phyloP scores from a whole-genome alignment of 2,888 invertebrate genomes.

The Cabera pusaria region DNA sequence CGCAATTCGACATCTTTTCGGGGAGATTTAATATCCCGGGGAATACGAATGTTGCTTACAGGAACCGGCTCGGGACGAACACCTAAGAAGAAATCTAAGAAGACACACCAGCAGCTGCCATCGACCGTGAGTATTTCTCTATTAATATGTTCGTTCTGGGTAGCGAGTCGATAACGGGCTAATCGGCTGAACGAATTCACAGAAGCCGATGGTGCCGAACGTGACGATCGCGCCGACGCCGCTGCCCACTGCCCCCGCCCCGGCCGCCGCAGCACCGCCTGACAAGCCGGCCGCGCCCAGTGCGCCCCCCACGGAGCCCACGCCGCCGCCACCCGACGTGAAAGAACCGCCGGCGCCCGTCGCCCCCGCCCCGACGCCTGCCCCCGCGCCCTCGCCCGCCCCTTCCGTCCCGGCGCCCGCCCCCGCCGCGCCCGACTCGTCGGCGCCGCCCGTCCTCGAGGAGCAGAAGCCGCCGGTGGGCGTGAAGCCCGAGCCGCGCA shows the following conservation, averaged over 20 bases:
- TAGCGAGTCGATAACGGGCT: too few relatives aligned
- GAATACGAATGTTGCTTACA: conserved; percentile 45
- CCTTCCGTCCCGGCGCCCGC: conserved; percentile 16
- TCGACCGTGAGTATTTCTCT: conserved; percentile 68
- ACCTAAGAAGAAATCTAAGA: conserved; percentile 74
- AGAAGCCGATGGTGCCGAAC: conserved; percentile 48
- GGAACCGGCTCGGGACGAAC: conserved; percentile 66
- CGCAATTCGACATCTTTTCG: conserved; percentile 21
- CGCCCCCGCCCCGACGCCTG: conserved; percentile 37
- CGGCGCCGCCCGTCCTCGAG: conserved; percentile 43
- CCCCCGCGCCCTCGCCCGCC: conserved; percentile 44
- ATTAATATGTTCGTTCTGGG: too few relatives aligned
- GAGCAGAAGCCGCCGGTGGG: conserved; percentile 49
- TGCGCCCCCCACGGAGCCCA: conserved; percentile 40
- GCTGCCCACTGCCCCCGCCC: conserved; percentile 30
- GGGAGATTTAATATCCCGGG: conserved; percentile 29
- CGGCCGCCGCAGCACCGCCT: conserved; percentile 27
- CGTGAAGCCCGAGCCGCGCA: conserved; percentile 67
- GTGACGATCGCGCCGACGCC: conserved; percentile 29
- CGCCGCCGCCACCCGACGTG: conserved; percentile 45
- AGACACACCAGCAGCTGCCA: conserved; percentile 58
- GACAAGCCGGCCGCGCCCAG: conserved; percentile 18
- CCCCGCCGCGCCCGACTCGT: conserved; percentile 41
- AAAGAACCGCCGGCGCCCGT: conserved; percentile 41
- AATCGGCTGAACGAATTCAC: too few relatives aligned